Percentiles rank a stretch among this genome's conserved stretches.
Conservation (phyloP, 2,888 invertebrate genomes). For the Oscheius sp. region DNA sequence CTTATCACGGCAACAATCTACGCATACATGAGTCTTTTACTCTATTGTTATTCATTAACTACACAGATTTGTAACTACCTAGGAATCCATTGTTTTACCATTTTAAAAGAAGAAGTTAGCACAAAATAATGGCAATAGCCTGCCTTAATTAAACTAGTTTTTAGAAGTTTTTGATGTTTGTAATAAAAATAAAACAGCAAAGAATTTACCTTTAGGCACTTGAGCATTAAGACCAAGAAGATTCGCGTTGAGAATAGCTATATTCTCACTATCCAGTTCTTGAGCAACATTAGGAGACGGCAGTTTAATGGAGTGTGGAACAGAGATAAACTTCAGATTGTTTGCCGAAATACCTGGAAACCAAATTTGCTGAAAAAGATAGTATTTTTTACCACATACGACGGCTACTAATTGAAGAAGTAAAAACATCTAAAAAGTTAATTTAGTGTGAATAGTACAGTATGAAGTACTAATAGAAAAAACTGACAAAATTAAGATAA, state of each 20-base stretch:
- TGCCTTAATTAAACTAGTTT: background rate
- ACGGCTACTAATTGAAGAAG: conserved; percentile 25
- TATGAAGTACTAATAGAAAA: too few relatives aligned
- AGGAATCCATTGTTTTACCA: conserved; percentile 72
- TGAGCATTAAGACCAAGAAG: conserved; percentile 46
- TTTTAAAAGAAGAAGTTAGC: conserved; percentile 4
- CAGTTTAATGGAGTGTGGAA: conserved; percentile 41
- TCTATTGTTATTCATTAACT: conserved; percentile 72
- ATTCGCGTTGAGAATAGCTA: conserved; percentile 44
- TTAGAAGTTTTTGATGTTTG: background rate
- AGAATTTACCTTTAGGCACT: conserved; percentile 34
- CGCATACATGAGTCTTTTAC: conserved; percentile 70
- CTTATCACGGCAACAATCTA: conserved; percentile 61
- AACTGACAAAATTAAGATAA: too few relatives aligned
- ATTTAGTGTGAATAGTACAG: background rate
- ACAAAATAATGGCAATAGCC: background rate
- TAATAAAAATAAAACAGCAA: background rate
- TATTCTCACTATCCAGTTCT: conserved; percentile 34
- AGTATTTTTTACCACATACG: conserved; percentile 21
- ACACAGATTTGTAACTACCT: conserved; percentile 72
- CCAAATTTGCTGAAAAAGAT: background rate
- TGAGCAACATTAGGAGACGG: conserved; percentile 33
- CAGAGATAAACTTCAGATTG: conserved; percentile 37
- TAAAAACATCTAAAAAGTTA: conserved; percentile 9
- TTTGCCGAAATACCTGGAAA: conserved; percentile 32